Percentiles rank a stretch among this genome's conserved stretches.
These are phyloP conservation scores for Apamea anceps DNA, from an alignment of 2,888 invertebrate species.

Conservation along the genomic window DNA sequence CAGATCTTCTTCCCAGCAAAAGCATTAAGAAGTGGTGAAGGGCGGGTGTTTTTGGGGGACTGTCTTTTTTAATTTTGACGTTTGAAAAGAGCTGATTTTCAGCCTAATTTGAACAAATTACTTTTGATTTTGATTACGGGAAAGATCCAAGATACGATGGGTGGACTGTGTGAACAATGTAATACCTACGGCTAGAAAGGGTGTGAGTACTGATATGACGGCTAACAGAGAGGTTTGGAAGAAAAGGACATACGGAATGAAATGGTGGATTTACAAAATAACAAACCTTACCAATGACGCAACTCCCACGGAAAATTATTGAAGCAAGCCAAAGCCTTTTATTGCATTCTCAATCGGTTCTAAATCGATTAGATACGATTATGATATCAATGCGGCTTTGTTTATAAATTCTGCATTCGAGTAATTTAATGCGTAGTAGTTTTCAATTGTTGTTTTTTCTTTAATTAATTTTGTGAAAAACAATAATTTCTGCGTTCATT, in stretches of 20 bases:
- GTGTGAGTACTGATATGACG: neutral
- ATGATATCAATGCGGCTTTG: conserved; percentile 14
- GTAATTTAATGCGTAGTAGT: neutral
- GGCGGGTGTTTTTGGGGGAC: too few relatives aligned
- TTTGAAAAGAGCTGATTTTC: too few relatives aligned
- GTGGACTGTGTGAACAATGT: neutral
- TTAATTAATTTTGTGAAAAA: neutral
- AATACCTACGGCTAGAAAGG: neutral
- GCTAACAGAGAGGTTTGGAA: neutral
- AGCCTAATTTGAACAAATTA: too few relatives aligned
- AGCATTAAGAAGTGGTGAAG: too few relatives aligned
- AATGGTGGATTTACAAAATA: neutral
- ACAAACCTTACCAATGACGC: conserved; percentile 1
- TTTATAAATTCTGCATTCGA: neutral
- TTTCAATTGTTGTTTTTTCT: neutral
- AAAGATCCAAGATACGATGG: neutral
- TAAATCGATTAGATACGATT: conserved; percentile 38
- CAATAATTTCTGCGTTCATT: neutral
- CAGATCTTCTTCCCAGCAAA: too few relatives aligned
- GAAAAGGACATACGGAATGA: neutral
- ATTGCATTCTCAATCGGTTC: conserved; percentile 41
- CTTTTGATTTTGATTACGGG: too few relatives aligned
- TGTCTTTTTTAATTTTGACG: too few relatives aligned
- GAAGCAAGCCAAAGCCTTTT: conserved; percentile 30
- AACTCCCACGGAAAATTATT: conserved; percentile 21